Evolutionary conservation across 2,113 vertebrate species (phyloP).

Genomic region (Cavia aperea): DNA sequence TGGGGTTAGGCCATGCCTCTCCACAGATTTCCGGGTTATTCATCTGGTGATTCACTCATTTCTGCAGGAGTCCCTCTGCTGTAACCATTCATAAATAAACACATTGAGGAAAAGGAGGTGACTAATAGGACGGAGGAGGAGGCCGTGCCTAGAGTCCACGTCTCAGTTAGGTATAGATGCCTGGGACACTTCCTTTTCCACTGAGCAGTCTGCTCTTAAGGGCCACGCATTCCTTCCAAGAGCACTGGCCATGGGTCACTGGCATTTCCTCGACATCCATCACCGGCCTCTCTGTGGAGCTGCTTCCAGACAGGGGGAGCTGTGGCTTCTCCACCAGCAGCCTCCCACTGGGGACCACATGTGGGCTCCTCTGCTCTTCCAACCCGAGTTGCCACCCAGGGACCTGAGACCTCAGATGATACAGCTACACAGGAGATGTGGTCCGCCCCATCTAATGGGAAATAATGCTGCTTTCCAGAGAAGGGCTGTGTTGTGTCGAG

Average conservation of each 20-base stretch:
- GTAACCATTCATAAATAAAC: not conserved
- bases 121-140: not conserved
- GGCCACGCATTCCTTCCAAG: fast-evolving
- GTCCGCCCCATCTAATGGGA: slow-evolving; percentile 42
- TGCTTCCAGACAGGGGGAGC: not conserved
- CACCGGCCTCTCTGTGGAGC: not conserved
- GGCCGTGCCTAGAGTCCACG: not conserved
- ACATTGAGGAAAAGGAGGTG: not conserved
- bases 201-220: not conserved
- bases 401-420: slow-evolving; percentile 61
- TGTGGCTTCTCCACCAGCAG: not conserved
- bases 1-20: not conserved
- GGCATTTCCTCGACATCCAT: not conserved
- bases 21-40: not conserved
- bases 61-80: not conserved
- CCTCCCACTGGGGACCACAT: slow-evolving; percentile 17
- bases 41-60: not conserved
- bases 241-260: not conserved
- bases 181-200: not conserved
- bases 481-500: slow-evolving; percentile 34
- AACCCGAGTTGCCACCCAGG: slow-evolving; percentile 55
- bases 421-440: slow-evolving; percentile 51
- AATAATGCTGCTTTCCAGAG: not conserved
- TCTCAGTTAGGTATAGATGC: not conserved
- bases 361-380: not conserved